These are phyloP conservation scores for Pteropus rufus DNA, from an alignment of 2,797 vertebrate genomes.

Conservation along the genomic window DNA sequence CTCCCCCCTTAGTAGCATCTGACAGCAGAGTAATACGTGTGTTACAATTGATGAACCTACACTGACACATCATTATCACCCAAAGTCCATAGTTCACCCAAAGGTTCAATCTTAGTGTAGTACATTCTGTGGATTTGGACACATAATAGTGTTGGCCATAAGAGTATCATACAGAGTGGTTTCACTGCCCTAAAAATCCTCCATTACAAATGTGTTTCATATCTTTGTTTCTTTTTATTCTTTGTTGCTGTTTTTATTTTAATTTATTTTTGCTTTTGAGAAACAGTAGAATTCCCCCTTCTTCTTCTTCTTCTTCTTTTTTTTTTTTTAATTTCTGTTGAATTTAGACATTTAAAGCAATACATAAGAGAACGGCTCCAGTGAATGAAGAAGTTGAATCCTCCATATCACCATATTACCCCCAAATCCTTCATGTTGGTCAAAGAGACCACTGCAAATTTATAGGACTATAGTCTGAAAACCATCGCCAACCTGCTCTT, in stretches of 20 bases:
- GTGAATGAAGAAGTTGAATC: neutral
- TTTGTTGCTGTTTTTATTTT: neutral
- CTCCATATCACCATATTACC: neutral
- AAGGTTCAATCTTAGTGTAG: neutral
- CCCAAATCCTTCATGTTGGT: neutral
- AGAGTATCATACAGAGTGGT: neutral
- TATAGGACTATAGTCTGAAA: neutral
- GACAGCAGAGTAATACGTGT: too few relatives aligned
- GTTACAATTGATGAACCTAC: neutral
- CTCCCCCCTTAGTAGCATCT: accelerated
- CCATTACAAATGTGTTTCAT: neutral
- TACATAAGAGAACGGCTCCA: neutral
- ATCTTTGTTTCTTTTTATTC: neutral
- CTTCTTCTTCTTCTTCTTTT: neutral
- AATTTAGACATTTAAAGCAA: neutral
- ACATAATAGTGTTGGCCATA: neutral
- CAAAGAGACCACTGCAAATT: neutral
- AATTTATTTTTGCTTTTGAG: neutral
- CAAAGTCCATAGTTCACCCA: neutral
- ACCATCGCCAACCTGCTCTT: too few relatives aligned
- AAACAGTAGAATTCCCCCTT: neutral
- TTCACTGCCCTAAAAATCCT: neutral
- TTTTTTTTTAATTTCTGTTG: neutral
- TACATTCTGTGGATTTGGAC: neutral
- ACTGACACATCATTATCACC: neutral